A percentile compares a stretch with the other conserved stretches of the same genome.
Evolutionary conservation across 2,888 invertebrate species (phyloP).

Genomic region (Cactoblastis cactorum): DNA sequence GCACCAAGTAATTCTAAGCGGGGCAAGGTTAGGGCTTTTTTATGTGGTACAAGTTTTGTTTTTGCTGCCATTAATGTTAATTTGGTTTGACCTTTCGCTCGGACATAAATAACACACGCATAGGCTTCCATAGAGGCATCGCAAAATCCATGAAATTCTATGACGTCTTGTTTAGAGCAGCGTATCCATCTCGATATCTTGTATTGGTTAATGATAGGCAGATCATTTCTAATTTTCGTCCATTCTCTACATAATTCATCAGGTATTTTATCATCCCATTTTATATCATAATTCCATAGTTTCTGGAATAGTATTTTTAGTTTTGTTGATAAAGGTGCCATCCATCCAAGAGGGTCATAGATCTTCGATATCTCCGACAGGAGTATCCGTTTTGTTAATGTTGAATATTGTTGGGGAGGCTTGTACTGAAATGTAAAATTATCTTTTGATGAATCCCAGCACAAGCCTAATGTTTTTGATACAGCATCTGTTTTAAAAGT

Average conservation of each 20-base stretch:
- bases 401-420: neutral
- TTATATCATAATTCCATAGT: conserved; percentile 16
- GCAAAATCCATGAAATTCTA: neutral
- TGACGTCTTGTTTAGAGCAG: neutral
- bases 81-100: neutral
- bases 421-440: neutral
- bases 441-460: conserved; percentile 16
- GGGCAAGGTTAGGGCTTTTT: conserved; percentile 8
- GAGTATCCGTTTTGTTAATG: conserved; percentile 13
- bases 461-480: conserved; percentile 12
- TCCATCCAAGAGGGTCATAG: conserved; percentile 28
- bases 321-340: conserved; percentile 21
- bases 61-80: conserved; percentile 2
- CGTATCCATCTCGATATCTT: neutral
- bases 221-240: neutral
- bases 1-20: conserved; percentile 3
- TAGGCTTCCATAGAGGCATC: neutral
- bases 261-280: neutral
- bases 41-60: conserved; percentile 14
- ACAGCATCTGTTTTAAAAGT: neutral
- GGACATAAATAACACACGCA: neutral
- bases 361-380: conserved; percentile 24
- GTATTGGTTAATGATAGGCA: neutral
- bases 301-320: conserved; percentile 24
- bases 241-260: neutral